Percentiles rank a stretch among this genome's conserved stretches.
Evolutionary conservation across 1,140 invertebrate genomes (phyloP).

Genomic region (Macrosteles quadrilineatus): DNA sequence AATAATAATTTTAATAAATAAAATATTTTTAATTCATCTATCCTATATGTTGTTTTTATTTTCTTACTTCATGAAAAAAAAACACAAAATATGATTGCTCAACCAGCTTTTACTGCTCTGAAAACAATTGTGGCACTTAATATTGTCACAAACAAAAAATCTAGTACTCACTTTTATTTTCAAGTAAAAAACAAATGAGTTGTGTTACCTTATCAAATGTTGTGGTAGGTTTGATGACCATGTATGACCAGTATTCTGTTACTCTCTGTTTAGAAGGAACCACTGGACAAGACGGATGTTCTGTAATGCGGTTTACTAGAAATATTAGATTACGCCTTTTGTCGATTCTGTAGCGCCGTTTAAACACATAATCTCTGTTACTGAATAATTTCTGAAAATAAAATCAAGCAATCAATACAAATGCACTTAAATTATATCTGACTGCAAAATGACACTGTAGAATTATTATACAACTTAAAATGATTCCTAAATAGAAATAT

Average conservation of each 20-base stretch:
- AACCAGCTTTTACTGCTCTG: too few species aligned
- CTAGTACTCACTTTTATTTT: too few species aligned
- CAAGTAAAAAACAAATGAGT: too few species aligned
- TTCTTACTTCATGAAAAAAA: too few species aligned
- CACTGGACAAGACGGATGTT: constrained; percentile 49
- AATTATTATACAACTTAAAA: too few species aligned
- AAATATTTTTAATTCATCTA: too few species aligned
- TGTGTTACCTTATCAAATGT: constrained; percentile 64
- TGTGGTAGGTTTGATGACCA: constrained; percentile 74
- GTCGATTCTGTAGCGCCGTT: constrained; percentile 68
- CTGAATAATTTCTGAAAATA: constrained; percentile 72
- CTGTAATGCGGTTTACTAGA: constrained; percentile 52
- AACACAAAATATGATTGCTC: too few species aligned
- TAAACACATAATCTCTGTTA: constrained; percentile 86
- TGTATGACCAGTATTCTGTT: constrained; percentile 80
- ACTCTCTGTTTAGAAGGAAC: constrained; percentile 57
- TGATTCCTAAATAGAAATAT: too few species aligned
- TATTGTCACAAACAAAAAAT: too few species aligned
- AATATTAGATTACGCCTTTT: constrained; percentile 53
- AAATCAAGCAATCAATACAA: constrained; percentile 21
- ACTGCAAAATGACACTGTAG: background rate
- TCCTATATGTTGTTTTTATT: too few species aligned
- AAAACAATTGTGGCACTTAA: too few species aligned
- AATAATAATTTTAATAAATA: too few species aligned
- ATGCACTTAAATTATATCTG: constrained; percentile 23